Evolutionary conservation across 2,888 invertebrate genomes (phyloP), one percentile per base, ranked within the genome.

Genomic region (Lobophora halterata): DNA sequence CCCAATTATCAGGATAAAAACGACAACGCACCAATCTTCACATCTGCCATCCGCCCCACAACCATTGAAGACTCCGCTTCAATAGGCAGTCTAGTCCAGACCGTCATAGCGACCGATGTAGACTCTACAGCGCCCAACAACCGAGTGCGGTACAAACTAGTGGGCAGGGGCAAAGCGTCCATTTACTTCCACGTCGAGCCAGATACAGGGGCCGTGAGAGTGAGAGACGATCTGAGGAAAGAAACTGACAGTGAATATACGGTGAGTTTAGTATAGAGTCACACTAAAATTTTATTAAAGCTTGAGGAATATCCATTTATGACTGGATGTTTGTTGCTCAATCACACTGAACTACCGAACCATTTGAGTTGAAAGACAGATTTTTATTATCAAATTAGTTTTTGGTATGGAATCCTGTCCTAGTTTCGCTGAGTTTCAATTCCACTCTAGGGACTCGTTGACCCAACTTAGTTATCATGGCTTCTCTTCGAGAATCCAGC

Each of bases 101-200:
- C 92, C 6, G 91, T 97, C 24, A 86, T 91, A 0, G 97, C 97
- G 0, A 89, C 91, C 0, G 97, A 97, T 74, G 91, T 92, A 0
- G 97, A 97, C 79, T 95, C 95, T 3, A 94, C 95, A 0, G 86
- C 95, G 0, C 96, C 96, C 0, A 95, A 94, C 56, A 96, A 96
- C 78, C 92, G 93, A 65, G 86, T 91, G 1, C 83, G 91, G 0
- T 97, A 96, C 66, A 95, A 95, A 68, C 88, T 97, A 31, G 93
- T 93, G 3, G 96, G 96, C 0, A 86, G 94, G 9, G 94, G 94
- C 10, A 94, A 95, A 65, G 93, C 96, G 0, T 88, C 90, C 0
- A 94, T 94, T 58, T 97, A 95, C 73, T 97, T 97, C 87, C 93
- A 93, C 54, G 93, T 97, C 3, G 95, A 97, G 71, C 91, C 94